Evolutionary conservation across 1,140 invertebrate species (phyloP).

Genomic region (Plectrocnemia conspersa): DNA sequence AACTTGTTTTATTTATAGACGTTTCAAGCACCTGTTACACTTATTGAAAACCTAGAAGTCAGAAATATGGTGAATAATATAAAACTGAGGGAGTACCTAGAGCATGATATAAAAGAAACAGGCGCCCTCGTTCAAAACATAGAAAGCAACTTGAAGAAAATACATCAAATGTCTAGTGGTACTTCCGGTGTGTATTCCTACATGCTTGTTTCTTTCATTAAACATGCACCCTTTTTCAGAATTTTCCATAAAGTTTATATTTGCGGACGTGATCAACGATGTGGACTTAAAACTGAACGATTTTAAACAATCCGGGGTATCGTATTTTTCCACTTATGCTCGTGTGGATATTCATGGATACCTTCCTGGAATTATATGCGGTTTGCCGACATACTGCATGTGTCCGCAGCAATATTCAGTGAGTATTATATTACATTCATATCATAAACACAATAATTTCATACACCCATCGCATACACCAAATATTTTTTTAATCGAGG

Average conservation of each 20-base stretch:
- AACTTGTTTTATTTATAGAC: constrained; percentile 2
- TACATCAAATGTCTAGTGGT: no score
- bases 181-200: no score
- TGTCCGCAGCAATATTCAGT: constrained; percentile 38
- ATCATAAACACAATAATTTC: no score
- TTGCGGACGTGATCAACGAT: constrained; percentile 18
- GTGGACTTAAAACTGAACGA: constrained; percentile 10
- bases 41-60: constrained; percentile 6
- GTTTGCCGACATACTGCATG: constrained; percentile 34
- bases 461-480: no score
- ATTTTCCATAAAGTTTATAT: constrained; percentile 16
- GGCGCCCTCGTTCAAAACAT: no score
- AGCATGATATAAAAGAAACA: no score
- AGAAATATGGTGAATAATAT: constrained; percentile 8
- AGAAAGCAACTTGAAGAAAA: no score
- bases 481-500: no score
- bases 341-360: constrained; percentile 17
- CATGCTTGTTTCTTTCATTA: no score
- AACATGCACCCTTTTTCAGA: no score
- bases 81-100: constrained; percentile 8
- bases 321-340: constrained; percentile 7
- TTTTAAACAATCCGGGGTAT: constrained; percentile 9
- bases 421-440: no score
- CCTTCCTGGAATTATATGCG: constrained; percentile 35
- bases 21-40: constrained; percentile 11